Evolutionary conservation across 2,888 invertebrate genomes (phyloP).

Genomic region (Pristionchus mayeri): DNA sequence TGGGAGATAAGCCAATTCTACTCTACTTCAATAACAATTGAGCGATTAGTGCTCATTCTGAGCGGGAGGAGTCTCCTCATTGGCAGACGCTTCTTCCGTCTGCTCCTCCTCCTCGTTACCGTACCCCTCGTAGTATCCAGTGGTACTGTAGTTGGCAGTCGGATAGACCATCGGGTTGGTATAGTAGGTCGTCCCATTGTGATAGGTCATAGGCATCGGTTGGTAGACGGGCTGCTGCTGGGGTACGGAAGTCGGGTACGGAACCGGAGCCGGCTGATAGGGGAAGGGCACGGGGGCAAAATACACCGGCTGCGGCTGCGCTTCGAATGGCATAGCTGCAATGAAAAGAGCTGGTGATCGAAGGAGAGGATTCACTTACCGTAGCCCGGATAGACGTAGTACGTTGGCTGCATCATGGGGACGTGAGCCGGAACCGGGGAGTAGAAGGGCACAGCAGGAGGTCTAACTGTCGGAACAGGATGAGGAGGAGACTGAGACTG

Average conservation of each 20-base stretch:
- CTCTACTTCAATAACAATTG: not conserved
- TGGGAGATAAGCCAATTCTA: not conserved
- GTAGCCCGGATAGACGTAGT: constrained; percentile 10
- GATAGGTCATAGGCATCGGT: not conserved
- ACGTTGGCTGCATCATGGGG: not conserved
- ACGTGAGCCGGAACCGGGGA: constrained; percentile 5
- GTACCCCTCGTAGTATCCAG: not conserved
- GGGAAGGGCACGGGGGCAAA: not conserved
- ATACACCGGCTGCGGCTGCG: not conserved
- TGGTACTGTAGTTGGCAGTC: not conserved
- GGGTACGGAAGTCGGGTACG: not conserved
- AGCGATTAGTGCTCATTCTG: not conserved
- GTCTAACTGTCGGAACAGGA: not conserved
- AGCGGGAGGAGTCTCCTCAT: not conserved
- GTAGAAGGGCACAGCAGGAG: not conserved
- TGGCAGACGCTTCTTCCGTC: not conserved
- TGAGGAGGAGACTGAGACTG: constrained; percentile 27
- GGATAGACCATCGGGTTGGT: not conserved
- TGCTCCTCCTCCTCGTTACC: not conserved
- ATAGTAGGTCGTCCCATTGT: constrained; percentile 33
- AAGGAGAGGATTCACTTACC: not conserved
- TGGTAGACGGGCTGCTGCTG: not conserved
- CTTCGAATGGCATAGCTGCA: constrained; percentile 9
- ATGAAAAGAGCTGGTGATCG: constrained; percentile 5
- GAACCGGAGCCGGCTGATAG: not conserved